phyloP scores from a whole-genome alignment of 2,797 vertebrate species.

The Aythya fuligula region DNA sequence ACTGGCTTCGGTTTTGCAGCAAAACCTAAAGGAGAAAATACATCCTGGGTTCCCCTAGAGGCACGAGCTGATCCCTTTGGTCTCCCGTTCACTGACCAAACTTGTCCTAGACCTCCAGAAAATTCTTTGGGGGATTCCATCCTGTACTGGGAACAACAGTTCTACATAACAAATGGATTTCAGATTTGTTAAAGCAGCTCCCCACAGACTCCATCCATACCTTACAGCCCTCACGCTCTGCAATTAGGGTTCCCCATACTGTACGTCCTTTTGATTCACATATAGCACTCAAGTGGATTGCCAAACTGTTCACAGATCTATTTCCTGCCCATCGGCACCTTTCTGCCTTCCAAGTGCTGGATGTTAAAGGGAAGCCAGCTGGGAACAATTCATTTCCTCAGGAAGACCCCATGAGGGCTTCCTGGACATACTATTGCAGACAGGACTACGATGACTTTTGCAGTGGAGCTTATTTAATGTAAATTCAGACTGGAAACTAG shows the following conservation, averaged over 20 bases:
- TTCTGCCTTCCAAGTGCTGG: background rate
- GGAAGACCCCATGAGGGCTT: background rate
- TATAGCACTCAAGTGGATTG: fast-evolving
- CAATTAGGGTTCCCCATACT: fast-evolving
- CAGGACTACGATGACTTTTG: background rate
- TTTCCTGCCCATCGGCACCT: background rate
- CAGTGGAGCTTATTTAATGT: background rate
- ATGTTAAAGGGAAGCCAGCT: background rate
- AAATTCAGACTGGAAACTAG: background rate
- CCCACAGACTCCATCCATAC: background rate
- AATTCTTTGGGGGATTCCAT: background rate
- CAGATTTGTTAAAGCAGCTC: background rate
- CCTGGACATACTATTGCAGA: background rate
- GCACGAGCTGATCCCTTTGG: background rate
- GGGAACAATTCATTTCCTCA: background rate
- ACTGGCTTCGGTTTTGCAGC: background rate
- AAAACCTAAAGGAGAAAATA: background rate
- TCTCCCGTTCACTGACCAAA: background rate
- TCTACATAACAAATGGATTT: fast-evolving
- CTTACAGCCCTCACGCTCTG: fast-evolving
- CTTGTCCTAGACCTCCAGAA: background rate
- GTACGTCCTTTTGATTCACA: fast-evolving
- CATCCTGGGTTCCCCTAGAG: background rate
- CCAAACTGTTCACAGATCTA: fast-evolving
- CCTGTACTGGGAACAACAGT: background rate